Base-by-base conservation (phyloP, 2,888 invertebrate species). In the Hypolimnas misippus region DNA sequence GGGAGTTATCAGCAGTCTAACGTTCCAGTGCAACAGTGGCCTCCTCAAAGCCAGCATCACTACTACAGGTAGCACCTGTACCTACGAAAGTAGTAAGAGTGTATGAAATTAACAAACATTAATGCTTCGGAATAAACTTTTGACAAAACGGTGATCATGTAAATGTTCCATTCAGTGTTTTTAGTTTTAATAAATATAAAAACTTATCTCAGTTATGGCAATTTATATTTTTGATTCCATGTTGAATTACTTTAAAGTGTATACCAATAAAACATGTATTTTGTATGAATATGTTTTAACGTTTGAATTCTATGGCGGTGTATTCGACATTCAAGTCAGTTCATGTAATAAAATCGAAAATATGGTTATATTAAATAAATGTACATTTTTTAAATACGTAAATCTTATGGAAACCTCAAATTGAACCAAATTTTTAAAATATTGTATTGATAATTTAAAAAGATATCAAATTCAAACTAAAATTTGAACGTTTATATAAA, bases 31-130 rank as follows among this genome's bases (percentile, higher is more conserved):
- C 78, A 70, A 61, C 83, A 87, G 55, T 83, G 84, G 73, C 86
- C 83, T n/a, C 86, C 83, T n/a, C 93, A 93, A 68, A 87, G 84
- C 70, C 93, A 92, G 64, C 94, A 94, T 74, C 94, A 94, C 76
- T 95, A 95, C 87, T 95, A 95, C 82, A 93, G 95, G 67, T 75
- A 75, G 69, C 72, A 55, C n/a, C 7, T 46, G 51, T 66, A 60
- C 25, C 21, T 25, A 44, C 46, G 35, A 21, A 29, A 55, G 40
- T 53, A 44, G 40, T 52, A 46, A 14, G 16, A 10, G 17, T 25
- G 8, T 33, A 19, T 17, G 21, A 33, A n/a, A 46, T 10, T 25
- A 17, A 57, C 14, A 16, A 14, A 16, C 38, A 14, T 16, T 57
- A 21, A 57, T 10, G 12, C 38, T 19, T 52, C 12, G 16, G 33